These are phyloP conservation scores for Melinopterus prodromus DNA, from an alignment of 2,888 invertebrate genomes.

Conservation along the genomic window DNA sequence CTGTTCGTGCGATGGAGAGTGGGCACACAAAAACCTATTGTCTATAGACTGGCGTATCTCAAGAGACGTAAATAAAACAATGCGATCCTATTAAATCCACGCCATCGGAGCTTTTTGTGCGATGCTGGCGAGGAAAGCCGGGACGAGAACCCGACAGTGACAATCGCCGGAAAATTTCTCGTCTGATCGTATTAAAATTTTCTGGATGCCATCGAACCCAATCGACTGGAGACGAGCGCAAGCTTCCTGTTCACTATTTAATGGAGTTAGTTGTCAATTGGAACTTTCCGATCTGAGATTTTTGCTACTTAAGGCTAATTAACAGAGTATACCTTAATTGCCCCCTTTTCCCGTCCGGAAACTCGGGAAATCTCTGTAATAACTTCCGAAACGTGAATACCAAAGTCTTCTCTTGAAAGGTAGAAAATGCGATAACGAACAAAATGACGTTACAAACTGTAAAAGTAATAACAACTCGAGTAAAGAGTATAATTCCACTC, in stretches of 20 bases:
- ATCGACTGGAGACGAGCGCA: background rate
- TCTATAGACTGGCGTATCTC: background rate
- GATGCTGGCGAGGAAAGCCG: background rate
- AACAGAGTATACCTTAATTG: background rate
- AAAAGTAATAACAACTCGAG: too few species aligned
- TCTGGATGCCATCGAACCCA: background rate
- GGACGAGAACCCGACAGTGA: background rate
- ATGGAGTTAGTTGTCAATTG: background rate
- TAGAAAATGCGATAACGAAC: too few species aligned
- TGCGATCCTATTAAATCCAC: background rate
- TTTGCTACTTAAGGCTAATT: background rate
- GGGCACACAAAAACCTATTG: slow-evolving; percentile 4
- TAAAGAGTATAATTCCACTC: too few species aligned
- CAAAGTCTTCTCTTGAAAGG: too few species aligned
- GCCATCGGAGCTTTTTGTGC: background rate
- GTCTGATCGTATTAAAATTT: background rate
- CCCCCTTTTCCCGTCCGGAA: background rate
- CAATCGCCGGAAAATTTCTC: background rate
- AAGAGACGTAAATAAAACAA: background rate
- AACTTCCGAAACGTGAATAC: too few species aligned
- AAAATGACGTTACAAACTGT: too few species aligned
- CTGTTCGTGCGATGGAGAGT: background rate
- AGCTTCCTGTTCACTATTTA: background rate
- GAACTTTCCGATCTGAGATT: background rate
- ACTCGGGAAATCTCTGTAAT: background rate